phyloP scores from a whole-genome alignment of 2,113 vertebrate genomes.

The Microcebus jonahi region DNA sequence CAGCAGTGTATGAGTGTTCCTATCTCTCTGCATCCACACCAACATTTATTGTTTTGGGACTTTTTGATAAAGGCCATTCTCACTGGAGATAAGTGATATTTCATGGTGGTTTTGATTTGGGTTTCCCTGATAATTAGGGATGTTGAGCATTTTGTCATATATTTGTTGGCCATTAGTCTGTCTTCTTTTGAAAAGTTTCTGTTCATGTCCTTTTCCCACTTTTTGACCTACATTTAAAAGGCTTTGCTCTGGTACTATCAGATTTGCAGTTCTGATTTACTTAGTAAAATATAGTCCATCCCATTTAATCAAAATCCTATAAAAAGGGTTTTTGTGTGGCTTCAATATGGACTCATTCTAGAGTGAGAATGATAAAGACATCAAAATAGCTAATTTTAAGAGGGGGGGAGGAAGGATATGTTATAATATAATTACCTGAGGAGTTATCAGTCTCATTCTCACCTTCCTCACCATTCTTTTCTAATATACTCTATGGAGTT shows the following conservation, averaged over 20 bases:
- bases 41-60: too few species aligned
- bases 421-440: background rate
- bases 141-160: too few species aligned
- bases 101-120: too few species aligned
- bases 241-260: background rate
- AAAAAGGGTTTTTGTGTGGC: background rate
- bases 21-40: too few species aligned
- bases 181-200: too few species aligned
- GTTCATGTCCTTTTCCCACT: too few species aligned
- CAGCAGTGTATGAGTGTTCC: too few species aligned
- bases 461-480: background rate
- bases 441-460: background rate
- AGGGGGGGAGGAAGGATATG: rapidly evolving
- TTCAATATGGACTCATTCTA: background rate
- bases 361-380: background rate
- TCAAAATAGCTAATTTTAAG: background rate
- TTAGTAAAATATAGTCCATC: background rate
- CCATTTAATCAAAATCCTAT: background rate
- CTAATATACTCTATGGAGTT: background rate
- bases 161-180: too few species aligned
- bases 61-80: too few species aligned
- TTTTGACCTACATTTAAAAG: background rate
- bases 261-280: background rate
- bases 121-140: too few species aligned
- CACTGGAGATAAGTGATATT: too few species aligned